Base-by-base conservation (phyloP, 2,888 invertebrate species). In the Gymnosoma rotundatum region DNA sequence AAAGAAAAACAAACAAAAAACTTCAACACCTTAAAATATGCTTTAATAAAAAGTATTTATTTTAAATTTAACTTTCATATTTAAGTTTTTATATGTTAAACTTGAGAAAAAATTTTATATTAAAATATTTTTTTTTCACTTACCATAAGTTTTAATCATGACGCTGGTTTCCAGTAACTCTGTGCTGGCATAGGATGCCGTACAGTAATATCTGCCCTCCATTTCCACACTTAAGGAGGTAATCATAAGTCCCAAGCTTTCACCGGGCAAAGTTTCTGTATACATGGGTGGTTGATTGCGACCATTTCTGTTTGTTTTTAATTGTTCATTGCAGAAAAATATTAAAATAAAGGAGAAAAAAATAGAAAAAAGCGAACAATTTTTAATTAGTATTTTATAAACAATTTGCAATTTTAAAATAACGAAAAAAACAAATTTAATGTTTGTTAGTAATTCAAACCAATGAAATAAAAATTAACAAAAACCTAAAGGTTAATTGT, bases 151-250 rank as follows among this genome's bases (percentile, higher is more conserved):
- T 88, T 95, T 95, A 88, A 97, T 94, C 88, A 93, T 93, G 58
- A 97, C 96, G 83, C 94, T 94, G 78, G 94, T 94, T 87, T 93
- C 93, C 70, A 97, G 92, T 45, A 93, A 93, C 89, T 95, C 94
- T 78, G 95, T 95, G 87, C 93, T 94, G 83, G 96, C 96, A 92
- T 97, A 97, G 82, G 94, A 95, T n/a, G 96, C 97, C 38, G 94
- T 94, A 90, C 98, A 98, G 83, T 95, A 96, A 93, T 97, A 98
- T 88, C 93, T 94, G 80, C 97, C 97, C 50, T 95, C 95, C 93
- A 97, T 96, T 78, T 95, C 94, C 86, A 95, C 95, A 54, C 94
- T 94, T 87, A 97, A 93, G 50, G 95, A 94, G 67, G 95, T 94
- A 90, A 97, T 96, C 91, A 96, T 95, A 82, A 97, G 94, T 76